Conservation (phyloP, 2,797 vertebrate species). For the Coilia nasus region DNA sequence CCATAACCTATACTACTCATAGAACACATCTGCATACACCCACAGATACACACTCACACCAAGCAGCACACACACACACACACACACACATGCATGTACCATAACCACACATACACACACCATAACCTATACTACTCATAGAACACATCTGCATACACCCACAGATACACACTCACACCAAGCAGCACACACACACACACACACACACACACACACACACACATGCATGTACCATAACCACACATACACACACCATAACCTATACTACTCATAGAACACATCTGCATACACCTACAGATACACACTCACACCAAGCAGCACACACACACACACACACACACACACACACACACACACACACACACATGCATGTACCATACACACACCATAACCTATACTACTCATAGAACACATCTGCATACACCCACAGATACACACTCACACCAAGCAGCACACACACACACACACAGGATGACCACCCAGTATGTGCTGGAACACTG, state of each 20-base stretch:
- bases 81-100: too few species aligned
- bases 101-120: too few species aligned
- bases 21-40: too few species aligned
- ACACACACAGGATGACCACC: not conserved
- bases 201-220: not conserved
- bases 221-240: too few species aligned
- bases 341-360: not conserved
- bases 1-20: not conserved
- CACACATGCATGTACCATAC: conserved; percentile 19
- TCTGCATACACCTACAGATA: not conserved
- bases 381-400: not conserved
- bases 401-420: conserved; percentile 1
- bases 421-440: not conserved
- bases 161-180: not conserved
- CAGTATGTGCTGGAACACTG: not conserved
- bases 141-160: too few species aligned
- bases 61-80: not conserved
- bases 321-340: too few species aligned
- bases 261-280: not conserved
- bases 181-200: not conserved
- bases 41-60: not conserved
- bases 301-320: too few species aligned
- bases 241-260: not conserved
- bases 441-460: too few species aligned
- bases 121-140: too few species aligned